Conservation (phyloP, 1,140 invertebrate genomes). For the Meloidogyne floridensis region DNA sequence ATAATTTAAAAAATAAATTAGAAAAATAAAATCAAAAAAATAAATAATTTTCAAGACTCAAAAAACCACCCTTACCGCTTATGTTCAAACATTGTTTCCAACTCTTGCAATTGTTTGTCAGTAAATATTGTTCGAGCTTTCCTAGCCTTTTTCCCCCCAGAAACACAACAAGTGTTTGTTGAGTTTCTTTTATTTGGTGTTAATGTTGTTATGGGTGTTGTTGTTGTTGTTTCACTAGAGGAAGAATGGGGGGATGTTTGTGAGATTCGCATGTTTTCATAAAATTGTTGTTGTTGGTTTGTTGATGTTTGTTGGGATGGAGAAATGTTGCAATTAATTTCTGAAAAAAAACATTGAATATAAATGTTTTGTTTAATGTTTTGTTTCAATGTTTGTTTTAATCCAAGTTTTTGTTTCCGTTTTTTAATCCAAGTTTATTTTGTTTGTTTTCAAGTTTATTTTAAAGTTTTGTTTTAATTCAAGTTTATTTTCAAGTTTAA, state of each 20-base stretch:
- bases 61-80: slow-evolving; percentile 74
- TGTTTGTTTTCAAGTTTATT: not conserved
- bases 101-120: slow-evolving; percentile 84
- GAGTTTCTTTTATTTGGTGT: slow-evolving; percentile 8
- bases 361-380: not conserved
- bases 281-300: not conserved
- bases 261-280: not conserved
- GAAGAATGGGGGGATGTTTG: not conserved
- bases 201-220: slow-evolving; percentile 10
- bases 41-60: not conserved
- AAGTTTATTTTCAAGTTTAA: not conserved
- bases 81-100: slow-evolving; percentile 95
- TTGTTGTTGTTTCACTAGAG: not conserved
- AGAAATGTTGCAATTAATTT: not conserved
- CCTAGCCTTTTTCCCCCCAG: slow-evolving; percentile 81
- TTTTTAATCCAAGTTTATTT: not conserved
- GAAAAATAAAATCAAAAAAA: no score
- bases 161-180: slow-evolving; percentile 8
- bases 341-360: not conserved
- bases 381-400: not conserved
- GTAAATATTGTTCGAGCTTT: slow-evolving; percentile 98
- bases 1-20: no score
- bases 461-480: not conserved
- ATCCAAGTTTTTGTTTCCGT: not conserved
- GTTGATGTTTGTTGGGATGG: slow-evolving; percentile 18